A percentile compares a stretch with the other conserved stretches of the same genome.
Conservation (phyloP, 2,113 vertebrate genomes). For the Peromyscus leucopus region DNA sequence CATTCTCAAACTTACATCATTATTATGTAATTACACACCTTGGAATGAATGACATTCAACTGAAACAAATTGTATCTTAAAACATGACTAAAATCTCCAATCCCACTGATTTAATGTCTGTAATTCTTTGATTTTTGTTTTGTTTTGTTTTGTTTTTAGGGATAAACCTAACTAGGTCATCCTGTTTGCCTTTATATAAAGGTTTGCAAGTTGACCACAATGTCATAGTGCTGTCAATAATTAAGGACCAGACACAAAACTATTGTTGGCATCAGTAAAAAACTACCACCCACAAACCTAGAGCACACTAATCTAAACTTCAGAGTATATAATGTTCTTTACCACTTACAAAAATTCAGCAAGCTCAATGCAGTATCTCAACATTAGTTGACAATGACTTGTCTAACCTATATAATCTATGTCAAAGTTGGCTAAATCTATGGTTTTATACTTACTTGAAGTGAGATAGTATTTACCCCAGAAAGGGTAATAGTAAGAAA, state of each 20-base stretch:
- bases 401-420: background rate
- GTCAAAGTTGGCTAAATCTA: slow-evolving; percentile 18
- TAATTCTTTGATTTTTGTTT: background rate
- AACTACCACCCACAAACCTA: slow-evolving; percentile 10
- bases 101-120: slow-evolving; percentile 51
- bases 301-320: background rate
- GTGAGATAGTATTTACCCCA: background rate
- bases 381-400: background rate
- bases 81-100: slow-evolving; percentile 28
- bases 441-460: background rate
- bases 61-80: slow-evolving; percentile 26
- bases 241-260: background rate
- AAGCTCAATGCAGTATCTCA: slow-evolving; percentile 23
- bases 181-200: background rate
- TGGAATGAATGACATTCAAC: slow-evolving; percentile 23
- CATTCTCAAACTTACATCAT: background rate
- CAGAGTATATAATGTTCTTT: slow-evolving; percentile 5
- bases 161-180: slow-evolving; percentile 11
- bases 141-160: slow-evolving; percentile 36
- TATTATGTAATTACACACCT: background rate
- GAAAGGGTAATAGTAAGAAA: background rate
- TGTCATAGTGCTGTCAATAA: slow-evolving; percentile 3
- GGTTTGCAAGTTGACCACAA: background rate
- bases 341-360: slow-evolving; percentile 34
- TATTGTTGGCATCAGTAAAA: background rate